Percentiles rank a stretch among this genome's conserved stretches.
Evolutionary conservation across 1,140 invertebrate genomes (phyloP).

Genomic region (Melanaphis sacchari): DNA sequence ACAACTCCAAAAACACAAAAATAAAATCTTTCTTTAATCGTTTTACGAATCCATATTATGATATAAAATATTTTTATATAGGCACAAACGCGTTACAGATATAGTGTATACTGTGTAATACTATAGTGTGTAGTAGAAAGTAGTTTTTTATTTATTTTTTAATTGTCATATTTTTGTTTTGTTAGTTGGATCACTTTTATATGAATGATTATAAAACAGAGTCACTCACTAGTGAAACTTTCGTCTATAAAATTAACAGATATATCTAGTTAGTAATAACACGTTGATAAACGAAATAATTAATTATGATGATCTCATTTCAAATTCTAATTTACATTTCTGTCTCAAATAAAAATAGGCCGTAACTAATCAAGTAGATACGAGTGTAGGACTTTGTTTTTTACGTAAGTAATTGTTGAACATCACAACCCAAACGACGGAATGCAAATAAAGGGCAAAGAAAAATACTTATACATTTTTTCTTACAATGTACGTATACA

Average conservation of each 20-base stretch:
- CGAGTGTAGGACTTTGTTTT: not conserved
- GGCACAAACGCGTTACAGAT: not conserved
- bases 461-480: constrained; percentile 10
- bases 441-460: not conserved
- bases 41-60: not conserved
- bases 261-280: not conserved
- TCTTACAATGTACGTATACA: not conserved
- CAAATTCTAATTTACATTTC: not conserved
- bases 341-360: not conserved
- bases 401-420: not conserved
- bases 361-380: not conserved
- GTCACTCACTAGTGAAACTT: not conserved
- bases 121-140: not conserved
- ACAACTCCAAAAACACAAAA: not conserved
- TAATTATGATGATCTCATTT: not conserved
- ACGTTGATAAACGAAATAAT: not conserved
- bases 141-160: not conserved
- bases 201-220: not conserved
- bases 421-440: not conserved
- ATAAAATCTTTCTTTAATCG: not conserved
- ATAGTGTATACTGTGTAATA: not conserved
- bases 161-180: not conserved
- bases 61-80: not conserved
- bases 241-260: not conserved
- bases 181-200: not conserved